These are phyloP conservation scores for Ochropacha duplaris DNA, from an alignment of 2,888 invertebrate genomes.

Conservation along the genomic window DNA sequence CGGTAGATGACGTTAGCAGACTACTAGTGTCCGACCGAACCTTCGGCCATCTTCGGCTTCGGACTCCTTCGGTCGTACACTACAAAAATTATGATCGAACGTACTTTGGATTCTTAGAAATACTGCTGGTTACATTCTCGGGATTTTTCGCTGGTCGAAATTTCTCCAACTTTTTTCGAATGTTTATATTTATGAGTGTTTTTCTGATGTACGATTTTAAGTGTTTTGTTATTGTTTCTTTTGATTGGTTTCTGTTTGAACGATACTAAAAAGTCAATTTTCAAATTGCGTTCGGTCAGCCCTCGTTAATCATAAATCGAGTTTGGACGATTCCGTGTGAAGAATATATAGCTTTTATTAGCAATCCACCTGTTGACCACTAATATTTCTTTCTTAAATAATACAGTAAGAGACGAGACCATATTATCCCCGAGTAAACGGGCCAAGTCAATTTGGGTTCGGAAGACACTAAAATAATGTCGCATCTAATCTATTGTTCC, in stretches of 20 bases:
- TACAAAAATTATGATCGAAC: neutral
- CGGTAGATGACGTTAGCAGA: neutral
- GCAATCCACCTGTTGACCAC: constrained; percentile 9
- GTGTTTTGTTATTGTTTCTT: neutral
- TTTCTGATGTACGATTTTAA: neutral
- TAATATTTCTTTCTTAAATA: constrained; percentile 12
- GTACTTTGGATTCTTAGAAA: neutral
- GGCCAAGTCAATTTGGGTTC: neutral
- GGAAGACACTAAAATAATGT: neutral
- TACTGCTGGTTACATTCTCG: neutral
- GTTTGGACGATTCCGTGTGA: constrained; percentile 6
- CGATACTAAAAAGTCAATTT: neutral
- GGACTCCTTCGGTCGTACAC: too few species aligned
- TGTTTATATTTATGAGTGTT: neutral
- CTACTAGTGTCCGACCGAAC: too few species aligned
- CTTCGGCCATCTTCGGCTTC: too few species aligned
- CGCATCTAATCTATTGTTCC: neutral
- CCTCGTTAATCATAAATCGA: neutral
- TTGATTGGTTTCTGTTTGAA: neutral
- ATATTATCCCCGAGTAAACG: neutral
- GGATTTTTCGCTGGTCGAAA: neutral
- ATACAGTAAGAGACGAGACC: neutral
- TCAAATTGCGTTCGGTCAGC: neutral
- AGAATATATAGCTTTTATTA: constrained; percentile 12
- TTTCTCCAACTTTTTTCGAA: neutral